Evolutionary conservation across 2,113 vertebrate genomes (phyloP).

Genomic region (Odocoileus virginianus): DNA sequence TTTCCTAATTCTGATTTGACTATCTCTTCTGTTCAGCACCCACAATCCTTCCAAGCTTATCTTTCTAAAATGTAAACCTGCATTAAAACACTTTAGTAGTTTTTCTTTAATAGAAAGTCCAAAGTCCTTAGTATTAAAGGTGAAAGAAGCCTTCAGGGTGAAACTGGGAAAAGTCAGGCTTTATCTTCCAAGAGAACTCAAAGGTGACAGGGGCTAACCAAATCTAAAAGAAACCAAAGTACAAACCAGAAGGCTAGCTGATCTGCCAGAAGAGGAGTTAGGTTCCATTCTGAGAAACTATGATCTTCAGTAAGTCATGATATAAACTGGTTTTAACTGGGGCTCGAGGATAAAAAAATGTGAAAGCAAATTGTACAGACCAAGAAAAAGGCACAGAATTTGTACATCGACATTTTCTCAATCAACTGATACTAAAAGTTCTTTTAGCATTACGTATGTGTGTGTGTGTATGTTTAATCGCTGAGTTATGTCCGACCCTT

Average conservation of each 20-base stretch:
- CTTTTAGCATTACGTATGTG: neutral
- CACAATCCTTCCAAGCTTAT: constrained; percentile 1
- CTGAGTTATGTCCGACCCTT: neutral
- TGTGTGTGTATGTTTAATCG: neutral
- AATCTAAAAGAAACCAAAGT: neutral
- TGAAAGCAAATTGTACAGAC: neutral
- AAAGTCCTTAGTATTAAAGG: neutral
- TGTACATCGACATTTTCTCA: neutral
- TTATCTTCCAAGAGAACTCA: neutral
- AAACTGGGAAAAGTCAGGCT: neutral
- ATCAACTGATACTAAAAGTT: neutral
- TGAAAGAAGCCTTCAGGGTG: neutral
- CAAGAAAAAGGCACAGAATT: neutral
- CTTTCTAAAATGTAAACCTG: constrained; percentile 17
- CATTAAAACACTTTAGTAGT: neutral
- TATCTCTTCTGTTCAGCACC: neutral
- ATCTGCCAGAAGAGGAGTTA: neutral
- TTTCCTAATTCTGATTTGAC: neutral
- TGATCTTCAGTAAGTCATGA: neutral
- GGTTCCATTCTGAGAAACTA: neutral
- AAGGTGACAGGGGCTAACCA: neutral
- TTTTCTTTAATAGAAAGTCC: constrained; percentile 2
- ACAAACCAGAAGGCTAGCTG: neutral
- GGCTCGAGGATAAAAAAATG: neutral
- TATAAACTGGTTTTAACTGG: neutral